These are phyloP conservation scores for Rousettus leschenaultii DNA, from an alignment of 2,113 vertebrate species.

Conservation along the genomic window DNA sequence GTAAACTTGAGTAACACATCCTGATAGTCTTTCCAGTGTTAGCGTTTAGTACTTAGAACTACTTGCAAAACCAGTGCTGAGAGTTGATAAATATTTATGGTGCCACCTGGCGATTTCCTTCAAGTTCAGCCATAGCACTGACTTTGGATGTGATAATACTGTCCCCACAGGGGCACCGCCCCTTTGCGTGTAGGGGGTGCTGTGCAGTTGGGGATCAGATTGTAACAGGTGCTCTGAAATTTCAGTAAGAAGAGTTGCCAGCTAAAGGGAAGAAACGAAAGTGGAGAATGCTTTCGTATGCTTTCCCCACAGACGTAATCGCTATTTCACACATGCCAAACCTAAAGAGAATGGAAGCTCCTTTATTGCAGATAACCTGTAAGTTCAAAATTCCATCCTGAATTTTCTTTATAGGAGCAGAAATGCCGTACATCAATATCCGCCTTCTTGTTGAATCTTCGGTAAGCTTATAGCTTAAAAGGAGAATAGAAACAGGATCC, in stretches of 20 bases:
- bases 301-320: background rate
- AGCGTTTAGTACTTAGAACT: background rate
- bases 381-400: slow-evolving; percentile 1
- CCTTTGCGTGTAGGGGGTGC: background rate
- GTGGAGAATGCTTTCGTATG: background rate
- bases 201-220: background rate
- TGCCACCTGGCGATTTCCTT: background rate
- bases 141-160: background rate
- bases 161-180: background rate
- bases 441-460: background rate
- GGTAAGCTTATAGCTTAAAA: slow-evolving; percentile 1
- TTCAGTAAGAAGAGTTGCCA: background rate
- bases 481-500: background rate
- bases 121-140: background rate
- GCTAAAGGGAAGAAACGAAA: background rate
- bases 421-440: background rate
- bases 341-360: slow-evolving; percentile 1
- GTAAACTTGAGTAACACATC: background rate
- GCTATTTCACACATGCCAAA: background rate
- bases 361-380: slow-evolving; percentile 14
- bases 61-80: background rate
- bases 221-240: background rate
- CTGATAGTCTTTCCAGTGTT: background rate
- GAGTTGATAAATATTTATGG: background rate
- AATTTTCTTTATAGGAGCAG: background rate